Conservation (phyloP, 2,797 vertebrate species). For the Sebastes goodei region DNA sequence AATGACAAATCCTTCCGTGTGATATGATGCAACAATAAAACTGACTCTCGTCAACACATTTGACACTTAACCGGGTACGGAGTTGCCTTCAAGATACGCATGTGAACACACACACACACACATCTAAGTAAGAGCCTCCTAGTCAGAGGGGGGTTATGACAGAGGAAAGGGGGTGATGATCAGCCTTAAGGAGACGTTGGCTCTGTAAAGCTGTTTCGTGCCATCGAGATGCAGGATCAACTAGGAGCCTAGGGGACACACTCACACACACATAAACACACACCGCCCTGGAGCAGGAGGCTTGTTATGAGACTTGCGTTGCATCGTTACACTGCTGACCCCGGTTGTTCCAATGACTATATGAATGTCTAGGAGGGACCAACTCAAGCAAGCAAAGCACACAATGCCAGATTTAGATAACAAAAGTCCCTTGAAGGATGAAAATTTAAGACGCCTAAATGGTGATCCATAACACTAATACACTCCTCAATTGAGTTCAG, state of each 20-base stretch:
- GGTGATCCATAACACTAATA: conserved; percentile 50
- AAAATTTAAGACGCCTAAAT: conserved; percentile 36
- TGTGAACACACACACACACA: conserved; percentile 13
- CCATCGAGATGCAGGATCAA: conserved; percentile 63
- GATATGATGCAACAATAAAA: background rate
- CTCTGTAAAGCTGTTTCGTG: conserved; percentile 73
- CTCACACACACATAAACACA: conserved; percentile 17
- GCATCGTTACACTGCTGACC: conserved; percentile 59
- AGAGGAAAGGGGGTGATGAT: conserved; percentile 16
- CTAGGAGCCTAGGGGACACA: conserved; percentile 46
- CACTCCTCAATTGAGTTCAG: conserved; percentile 56
- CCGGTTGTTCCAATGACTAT: conserved; percentile 19
- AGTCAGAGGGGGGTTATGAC: conserved; percentile 12
- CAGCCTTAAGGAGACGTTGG: conserved; percentile 60
- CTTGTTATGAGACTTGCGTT: conserved; percentile 42
- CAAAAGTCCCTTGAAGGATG: conserved; percentile 11
- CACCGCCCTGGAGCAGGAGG: conserved; percentile 22
- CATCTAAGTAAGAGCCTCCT: conserved; percentile 1
- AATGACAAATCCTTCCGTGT: background rate
- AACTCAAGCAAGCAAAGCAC: conserved; percentile 34
- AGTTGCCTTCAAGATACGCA: conserved; percentile 21
- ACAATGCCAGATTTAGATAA: conserved; percentile 19
- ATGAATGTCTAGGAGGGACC: conserved; percentile 25
- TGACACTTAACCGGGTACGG: conserved; percentile 8
- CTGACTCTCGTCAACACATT: background rate